These are phyloP conservation scores for Agonopterix arenella DNA, from an alignment of 2,888 invertebrate genomes.

Conservation along the genomic window DNA sequence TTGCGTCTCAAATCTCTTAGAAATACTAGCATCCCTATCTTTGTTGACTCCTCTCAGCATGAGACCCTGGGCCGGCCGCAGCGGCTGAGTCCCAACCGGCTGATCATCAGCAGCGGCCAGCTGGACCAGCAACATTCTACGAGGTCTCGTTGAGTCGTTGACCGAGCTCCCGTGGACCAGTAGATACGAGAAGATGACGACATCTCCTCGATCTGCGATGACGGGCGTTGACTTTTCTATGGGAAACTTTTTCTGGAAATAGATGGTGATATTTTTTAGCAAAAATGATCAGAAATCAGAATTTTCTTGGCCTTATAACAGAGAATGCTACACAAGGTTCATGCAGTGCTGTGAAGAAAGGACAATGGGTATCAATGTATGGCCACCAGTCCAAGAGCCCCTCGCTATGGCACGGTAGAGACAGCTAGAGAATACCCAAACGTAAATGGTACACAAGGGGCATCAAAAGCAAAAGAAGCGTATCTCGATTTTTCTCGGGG, in stretches of 20 bases:
- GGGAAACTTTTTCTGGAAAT: conserved; percentile 54
- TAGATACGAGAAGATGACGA: conserved; percentile 77
- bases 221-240: conserved; percentile 68
- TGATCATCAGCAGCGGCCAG: conserved; percentile 72
- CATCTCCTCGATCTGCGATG: conserved; percentile 68
- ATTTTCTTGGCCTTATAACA: too few relatives aligned
- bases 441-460: too few relatives aligned
- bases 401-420: too few relatives aligned
- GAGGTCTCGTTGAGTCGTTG: conserved; percentile 54
- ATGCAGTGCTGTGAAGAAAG: too few relatives aligned
- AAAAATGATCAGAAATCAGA: too few relatives aligned
- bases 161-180: conserved; percentile 76
- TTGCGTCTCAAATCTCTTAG: conserved; percentile 27
- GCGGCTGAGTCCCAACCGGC: conserved; percentile 54
- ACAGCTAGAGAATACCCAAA: too few relatives aligned
- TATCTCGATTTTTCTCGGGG: too few relatives aligned
- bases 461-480: too few relatives aligned
- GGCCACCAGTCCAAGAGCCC: too few relatives aligned
- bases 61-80: conserved; percentile 71
- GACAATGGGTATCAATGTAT: too few relatives aligned
- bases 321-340: too few relatives aligned
- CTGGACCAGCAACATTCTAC: conserved; percentile 76
- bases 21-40: conserved; percentile 39
- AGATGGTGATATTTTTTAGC: too few relatives aligned
- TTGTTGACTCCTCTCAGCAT: conserved; percentile 69